These are phyloP conservation scores for Pollenia griseotomentosa DNA, from an alignment of 2,888 invertebrate genomes.

Conservation along the genomic window DNA sequence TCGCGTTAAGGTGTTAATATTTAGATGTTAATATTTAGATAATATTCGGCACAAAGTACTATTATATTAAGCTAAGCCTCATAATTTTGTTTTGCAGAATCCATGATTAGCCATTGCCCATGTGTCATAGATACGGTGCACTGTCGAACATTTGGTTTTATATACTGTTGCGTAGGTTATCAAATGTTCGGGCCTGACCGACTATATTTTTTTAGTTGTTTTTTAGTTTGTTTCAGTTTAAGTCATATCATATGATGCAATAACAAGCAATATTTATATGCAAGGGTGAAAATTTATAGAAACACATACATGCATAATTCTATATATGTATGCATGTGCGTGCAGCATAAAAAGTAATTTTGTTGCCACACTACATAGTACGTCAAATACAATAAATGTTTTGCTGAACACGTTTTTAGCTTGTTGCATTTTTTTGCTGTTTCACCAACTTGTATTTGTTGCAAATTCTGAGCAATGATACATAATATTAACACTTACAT, in stretches of 20 bases:
- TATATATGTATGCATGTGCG: neutral
- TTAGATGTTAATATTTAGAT: too few species aligned
- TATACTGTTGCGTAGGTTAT: too few species aligned
- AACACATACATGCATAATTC: neutral
- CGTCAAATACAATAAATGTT: constrained; percentile 57
- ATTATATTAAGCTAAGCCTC: too few species aligned
- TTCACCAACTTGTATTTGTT: constrained; percentile 55
- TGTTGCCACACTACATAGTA: constrained; percentile 11
- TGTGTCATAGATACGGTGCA: too few species aligned
- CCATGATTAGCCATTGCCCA: too few species aligned
- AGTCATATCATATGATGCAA: constrained; percentile 65
- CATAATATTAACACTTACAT: constrained; percentile 30
- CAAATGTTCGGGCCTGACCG: too few species aligned
- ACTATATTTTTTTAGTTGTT: neutral
- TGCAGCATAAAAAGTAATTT: constrained; percentile 30
- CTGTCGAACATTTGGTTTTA: too few species aligned
- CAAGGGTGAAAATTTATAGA: neutral
- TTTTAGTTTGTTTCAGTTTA: constrained; percentile 37
- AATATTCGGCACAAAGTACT: too few species aligned
- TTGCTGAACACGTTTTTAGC: constrained; percentile 57
- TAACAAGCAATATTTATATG: constrained; percentile 39
- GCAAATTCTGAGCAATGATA: constrained; percentile 1
- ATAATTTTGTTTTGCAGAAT: too few species aligned
- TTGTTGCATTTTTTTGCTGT: constrained; percentile 65
- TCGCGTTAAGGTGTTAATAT: too few species aligned